Base-by-base conservation (phyloP, 2,113 vertebrate species). In the Urocitellus parryii region DNA sequence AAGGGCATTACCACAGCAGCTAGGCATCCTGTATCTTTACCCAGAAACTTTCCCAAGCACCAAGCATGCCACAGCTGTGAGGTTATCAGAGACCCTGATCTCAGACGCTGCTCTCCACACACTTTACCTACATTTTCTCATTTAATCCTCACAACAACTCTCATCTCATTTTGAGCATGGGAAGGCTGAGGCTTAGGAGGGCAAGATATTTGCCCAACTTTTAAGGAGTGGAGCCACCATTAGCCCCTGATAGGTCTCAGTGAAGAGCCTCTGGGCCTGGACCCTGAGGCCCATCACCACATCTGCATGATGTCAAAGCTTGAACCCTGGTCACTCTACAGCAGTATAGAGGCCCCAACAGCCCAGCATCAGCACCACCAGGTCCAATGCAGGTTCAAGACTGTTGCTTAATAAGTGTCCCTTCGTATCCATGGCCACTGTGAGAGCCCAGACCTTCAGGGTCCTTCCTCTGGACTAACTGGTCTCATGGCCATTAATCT, bases 321-420 rank as follows among this genome's bases (percentile, higher is more conserved):
- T 39, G 18, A 3, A 70, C 32, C 12, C 48, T 84, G 42, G 27
- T 58, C n/a, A 56, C 56, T 61, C n/a, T 29, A 20, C 20, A 2
- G 61, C 61, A 0, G 8, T 7, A 5, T 0, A 3, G 11, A 9
- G 5, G n/a, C 1, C 32, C 61, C 39, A 1, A 6, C 2, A 24
- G 4, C 2, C 56, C 29, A 37, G 42, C 14, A 8, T 83, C 37
- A 32, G 89, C 16, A 11, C 95, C 20, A 12, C 13, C 24, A 16
- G 32, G 1, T 39, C 72, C 68, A 34, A 0, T 1, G 68, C 8
- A 10, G 39, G 0, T 0, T 25, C n/a, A 39, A 4, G 39, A 10
- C 58, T 24, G 8, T 8, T 2, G 51, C 61, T 10, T 42, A 51
- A 8, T 48, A 20, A 11, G 27, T 22, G 76, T 42, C 58, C 51